Evolutionary conservation across 2,797 vertebrate species (phyloP).

Genomic region (Myioborus miniatus): DNA sequence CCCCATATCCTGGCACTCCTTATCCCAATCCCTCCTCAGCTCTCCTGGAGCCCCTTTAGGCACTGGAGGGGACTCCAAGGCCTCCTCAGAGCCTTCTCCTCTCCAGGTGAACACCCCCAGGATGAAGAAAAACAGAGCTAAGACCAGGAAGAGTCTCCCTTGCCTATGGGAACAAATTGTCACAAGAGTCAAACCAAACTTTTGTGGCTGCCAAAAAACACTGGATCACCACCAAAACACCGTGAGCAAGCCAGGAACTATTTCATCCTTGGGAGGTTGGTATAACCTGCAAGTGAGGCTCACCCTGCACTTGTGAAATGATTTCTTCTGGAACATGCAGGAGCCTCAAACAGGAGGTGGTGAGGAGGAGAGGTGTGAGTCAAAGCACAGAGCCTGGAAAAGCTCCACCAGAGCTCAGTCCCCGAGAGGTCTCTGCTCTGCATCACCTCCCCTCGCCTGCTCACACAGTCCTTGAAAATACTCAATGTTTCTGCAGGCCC

Average conservation of each 20-base stretch:
- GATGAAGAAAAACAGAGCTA: neutral
- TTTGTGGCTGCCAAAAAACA: neutral
- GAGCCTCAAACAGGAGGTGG: neutral
- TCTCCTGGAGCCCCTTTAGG: neutral
- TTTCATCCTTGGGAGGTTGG: neutral
- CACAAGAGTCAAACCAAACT: neutral
- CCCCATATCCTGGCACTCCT: neutral
- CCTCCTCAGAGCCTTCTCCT: neutral
- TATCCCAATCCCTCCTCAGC: neutral
- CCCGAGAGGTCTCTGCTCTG: neutral
- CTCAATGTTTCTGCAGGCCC: fast-evolving
- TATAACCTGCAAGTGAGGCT: neutral
- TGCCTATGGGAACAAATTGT: neutral
- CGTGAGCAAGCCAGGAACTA: neutral
- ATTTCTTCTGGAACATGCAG: neutral
- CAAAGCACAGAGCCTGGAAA: neutral
- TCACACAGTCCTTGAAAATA: neutral
- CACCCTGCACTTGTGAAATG: neutral
- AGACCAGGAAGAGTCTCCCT: neutral
- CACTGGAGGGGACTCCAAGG: neutral
- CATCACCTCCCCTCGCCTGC: neutral
- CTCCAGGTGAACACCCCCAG: neutral
- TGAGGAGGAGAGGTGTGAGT: neutral
- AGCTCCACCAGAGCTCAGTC: fast-evolving
- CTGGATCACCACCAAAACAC: neutral